Evolutionary conservation across 2,797 vertebrate genomes (phyloP).

Genomic region (Brotula barbata): DNA sequence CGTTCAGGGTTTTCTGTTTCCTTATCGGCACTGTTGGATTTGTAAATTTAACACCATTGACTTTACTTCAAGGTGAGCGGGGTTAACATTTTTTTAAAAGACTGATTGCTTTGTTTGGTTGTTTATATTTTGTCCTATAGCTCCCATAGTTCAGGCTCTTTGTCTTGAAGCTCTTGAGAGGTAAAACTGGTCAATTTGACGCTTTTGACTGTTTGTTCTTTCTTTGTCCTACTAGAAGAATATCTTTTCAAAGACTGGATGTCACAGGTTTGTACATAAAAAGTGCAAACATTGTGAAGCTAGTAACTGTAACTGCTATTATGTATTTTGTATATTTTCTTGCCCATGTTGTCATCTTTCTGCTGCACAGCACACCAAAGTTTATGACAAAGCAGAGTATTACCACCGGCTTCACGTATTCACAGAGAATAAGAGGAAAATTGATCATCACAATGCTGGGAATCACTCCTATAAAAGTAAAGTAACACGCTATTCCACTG

Average conservation of each 20-base stretch:
- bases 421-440: conserved; percentile 51
- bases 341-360: neutral
- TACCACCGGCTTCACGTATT: conserved; percentile 57
- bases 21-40: conserved; percentile 13
- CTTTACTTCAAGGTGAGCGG: conserved; percentile 47
- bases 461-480: conserved; percentile 67
- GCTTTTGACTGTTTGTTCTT: neutral
- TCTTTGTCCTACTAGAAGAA: conserved; percentile 53
- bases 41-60: conserved; percentile 29
- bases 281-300: neutral
- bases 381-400: conserved; percentile 48
- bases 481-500: neutral
- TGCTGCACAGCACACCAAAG: conserved; percentile 47
- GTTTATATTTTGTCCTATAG: too few species aligned
- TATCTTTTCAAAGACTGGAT: conserved; percentile 62
- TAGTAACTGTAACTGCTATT: neutral
- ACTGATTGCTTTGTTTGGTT: too few species aligned
- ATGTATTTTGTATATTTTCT: neutral
- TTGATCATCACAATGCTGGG: conserved; percentile 61
- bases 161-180: too few species aligned
- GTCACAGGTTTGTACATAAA: conserved; percentile 49
- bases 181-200: too few species aligned
- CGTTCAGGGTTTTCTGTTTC: conserved; percentile 8
- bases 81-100: too few species aligned
- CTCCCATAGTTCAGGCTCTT: too few species aligned